Percentiles rank a stretch among this genome's conserved stretches.
Evolutionary conservation across 2,113 vertebrate species (phyloP).

Genomic region (Scatophagus argus): DNA sequence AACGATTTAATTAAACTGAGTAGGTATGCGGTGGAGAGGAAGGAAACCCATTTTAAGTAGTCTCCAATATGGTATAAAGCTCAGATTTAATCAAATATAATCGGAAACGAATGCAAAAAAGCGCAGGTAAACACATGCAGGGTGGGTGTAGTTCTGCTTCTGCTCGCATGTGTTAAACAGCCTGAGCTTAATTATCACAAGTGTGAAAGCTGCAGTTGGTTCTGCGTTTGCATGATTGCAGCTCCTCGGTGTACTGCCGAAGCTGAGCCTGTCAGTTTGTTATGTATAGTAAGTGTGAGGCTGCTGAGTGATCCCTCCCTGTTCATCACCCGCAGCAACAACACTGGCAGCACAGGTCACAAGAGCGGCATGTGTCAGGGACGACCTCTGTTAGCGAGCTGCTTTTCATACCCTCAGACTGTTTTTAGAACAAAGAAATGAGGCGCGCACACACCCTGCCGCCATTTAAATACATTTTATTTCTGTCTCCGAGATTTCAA

Average conservation of each 20-base stretch:
- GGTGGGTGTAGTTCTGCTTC: background rate
- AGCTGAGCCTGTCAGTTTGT: slow-evolving; percentile 28
- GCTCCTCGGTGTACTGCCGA: slow-evolving; percentile 15
- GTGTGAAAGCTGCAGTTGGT: slow-evolving; percentile 10
- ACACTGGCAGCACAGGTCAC: slow-evolving; percentile 1
- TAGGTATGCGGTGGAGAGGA: background rate
- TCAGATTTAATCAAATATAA: no score
- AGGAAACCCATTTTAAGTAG: background rate
- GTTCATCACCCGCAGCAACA: background rate
- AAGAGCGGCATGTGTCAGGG: slow-evolving; percentile 29
- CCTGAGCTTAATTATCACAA: slow-evolving; percentile 2
- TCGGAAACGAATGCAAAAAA: background rate
- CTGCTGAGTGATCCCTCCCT: slow-evolving; percentile 13
- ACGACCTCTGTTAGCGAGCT: slow-evolving; percentile 1
- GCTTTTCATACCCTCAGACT: slow-evolving; percentile 8
- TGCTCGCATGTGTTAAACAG: background rate
- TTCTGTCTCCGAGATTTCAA: background rate
- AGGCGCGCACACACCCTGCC: background rate
- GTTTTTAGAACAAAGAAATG: slow-evolving; percentile 41
- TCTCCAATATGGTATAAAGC: background rate
- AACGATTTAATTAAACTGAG: background rate
- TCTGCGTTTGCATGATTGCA: slow-evolving; percentile 4
- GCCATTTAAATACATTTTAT: background rate
- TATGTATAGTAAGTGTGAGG: background rate
- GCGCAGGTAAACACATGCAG: background rate